Conservation (phyloP, 2,113 vertebrate genomes). For the Eublepharis macularius region DNA sequence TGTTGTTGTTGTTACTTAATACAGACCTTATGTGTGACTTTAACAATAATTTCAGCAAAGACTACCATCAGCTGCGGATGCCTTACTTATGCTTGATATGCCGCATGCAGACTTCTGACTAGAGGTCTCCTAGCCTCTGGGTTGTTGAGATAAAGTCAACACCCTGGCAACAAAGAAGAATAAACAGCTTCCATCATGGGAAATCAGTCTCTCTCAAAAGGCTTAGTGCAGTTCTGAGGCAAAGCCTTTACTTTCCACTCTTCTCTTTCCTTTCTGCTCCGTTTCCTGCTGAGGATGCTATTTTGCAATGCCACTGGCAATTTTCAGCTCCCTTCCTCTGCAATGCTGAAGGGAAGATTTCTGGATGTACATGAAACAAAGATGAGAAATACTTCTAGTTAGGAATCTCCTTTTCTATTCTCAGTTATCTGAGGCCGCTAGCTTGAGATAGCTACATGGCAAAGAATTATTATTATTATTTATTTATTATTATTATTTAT, state of each 20-base stretch:
- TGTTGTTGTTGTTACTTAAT: accelerated
- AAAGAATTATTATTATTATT: accelerated
- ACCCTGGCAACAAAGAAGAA: slow-evolving; percentile 1
- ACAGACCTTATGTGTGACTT: accelerated
- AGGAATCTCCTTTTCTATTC: neutral
- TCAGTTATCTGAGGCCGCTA: neutral
- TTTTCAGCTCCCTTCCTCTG: neutral
- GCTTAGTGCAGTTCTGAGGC: neutral
- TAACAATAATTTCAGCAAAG: neutral
- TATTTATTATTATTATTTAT: too few species aligned
- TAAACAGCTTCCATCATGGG: slow-evolving; percentile 18
- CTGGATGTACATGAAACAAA: neutral
- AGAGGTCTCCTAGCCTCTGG: neutral
- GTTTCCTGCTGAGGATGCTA: neutral
- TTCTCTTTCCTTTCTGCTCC: neutral
- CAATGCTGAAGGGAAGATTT: accelerated
- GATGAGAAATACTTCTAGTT: neutral
- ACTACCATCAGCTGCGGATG: neutral
- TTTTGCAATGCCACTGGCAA: neutral
- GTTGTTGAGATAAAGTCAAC: slow-evolving; percentile 18
- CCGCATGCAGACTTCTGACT: neutral
- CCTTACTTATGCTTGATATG: accelerated
- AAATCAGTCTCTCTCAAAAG: neutral
- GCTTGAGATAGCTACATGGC: neutral
- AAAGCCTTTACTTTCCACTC: neutral